Conservation (phyloP, 2,113 vertebrate genomes). For the Passer domesticus region DNA sequence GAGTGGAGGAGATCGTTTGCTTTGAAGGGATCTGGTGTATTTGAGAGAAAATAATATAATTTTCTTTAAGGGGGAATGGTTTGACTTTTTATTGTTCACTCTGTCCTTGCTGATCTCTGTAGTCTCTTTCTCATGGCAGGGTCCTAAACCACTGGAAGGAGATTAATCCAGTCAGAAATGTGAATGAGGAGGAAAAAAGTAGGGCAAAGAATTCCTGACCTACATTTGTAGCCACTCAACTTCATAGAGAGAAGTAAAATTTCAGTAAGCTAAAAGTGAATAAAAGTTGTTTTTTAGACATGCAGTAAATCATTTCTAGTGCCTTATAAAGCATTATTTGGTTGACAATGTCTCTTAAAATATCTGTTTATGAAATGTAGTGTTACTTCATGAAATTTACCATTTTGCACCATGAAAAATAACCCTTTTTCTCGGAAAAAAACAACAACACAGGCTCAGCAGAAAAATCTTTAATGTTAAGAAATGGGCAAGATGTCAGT, state of each 20-base stretch:
- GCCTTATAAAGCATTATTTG: constrained; percentile 57
- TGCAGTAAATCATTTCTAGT: constrained; percentile 36
- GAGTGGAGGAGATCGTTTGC: neutral
- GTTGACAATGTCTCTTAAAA: constrained; percentile 52
- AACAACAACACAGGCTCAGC: neutral
- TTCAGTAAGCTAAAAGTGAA: constrained; percentile 11
- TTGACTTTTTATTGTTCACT: neutral
- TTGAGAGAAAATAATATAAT: neutral
- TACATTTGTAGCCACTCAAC: neutral
- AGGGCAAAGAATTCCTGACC: neutral
- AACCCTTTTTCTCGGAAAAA: neutral
- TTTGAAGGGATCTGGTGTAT: neutral
- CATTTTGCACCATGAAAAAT: constrained; percentile 38
- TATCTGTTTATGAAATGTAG: constrained; percentile 34
- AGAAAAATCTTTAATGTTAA: constrained; percentile 44
- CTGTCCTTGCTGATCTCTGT: neutral
- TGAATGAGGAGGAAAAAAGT: neutral
- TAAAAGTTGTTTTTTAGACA: constrained; percentile 13
- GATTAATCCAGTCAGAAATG: neutral
- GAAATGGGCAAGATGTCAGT: constrained; percentile 53
- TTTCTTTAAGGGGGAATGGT: neutral
- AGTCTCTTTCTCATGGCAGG: neutral
- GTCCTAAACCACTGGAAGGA: neutral
- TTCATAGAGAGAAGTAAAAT: neutral
- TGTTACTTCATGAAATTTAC: constrained; percentile 22